Evolutionary conservation across 2,888 invertebrate species (phyloP).

Genomic region (Tribolium freemani): DNA sequence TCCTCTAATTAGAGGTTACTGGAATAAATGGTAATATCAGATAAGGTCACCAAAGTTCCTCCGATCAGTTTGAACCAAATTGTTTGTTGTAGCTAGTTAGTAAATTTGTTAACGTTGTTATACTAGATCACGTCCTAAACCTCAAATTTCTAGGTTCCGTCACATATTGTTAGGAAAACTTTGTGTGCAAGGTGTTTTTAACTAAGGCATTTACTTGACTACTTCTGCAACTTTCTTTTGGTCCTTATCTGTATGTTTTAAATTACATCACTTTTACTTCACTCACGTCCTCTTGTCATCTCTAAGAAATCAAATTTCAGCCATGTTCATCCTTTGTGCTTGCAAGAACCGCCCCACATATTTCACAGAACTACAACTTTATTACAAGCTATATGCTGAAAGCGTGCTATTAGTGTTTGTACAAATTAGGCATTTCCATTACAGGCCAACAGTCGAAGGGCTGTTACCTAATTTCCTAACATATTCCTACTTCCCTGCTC

Average conservation of each 20-base stretch:
- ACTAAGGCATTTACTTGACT: too few species aligned
- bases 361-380: slow-evolving; percentile 8
- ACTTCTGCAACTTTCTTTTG: too few species aligned
- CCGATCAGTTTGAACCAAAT: neutral
- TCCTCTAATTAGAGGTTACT: neutral
- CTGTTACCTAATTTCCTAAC: slow-evolving; percentile 14
- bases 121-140: neutral
- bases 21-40: neutral
- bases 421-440: slow-evolving; percentile 27
- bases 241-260: too few species aligned
- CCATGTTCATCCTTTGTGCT: neutral
- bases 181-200: too few species aligned
- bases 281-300: neutral
- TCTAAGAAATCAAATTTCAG: neutral
- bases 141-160: neutral
- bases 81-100: neutral
- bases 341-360: slow-evolving; percentile 11
- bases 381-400: slow-evolving; percentile 13
- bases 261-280: too few species aligned
- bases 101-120: neutral
- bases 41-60: neutral
- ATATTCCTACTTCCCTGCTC: neutral
- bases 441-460: slow-evolving; percentile 11
- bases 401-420: slow-evolving; percentile 28
- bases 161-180: neutral